Base-by-base conservation (phyloP, 1,140 invertebrate genomes). In the Diorhabda sublineata region DNA sequence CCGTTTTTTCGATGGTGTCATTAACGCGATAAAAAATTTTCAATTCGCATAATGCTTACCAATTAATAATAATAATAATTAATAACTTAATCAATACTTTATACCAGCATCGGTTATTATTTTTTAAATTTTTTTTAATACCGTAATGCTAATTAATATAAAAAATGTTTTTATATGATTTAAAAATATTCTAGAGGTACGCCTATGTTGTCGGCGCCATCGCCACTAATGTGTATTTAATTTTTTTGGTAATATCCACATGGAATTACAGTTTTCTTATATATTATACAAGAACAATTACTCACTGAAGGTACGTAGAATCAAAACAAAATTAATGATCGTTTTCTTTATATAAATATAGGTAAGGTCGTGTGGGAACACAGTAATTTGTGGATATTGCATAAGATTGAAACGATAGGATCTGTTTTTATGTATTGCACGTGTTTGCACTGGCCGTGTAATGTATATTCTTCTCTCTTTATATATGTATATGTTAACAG, bases 351-450 rank as follows among this genome's bases (percentile, higher is more conserved):
- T 52, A 3, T 52, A 52, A 52, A 52, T 3, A 52, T 52, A 52
- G 47, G 47, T n/a, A 52, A 3, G 47, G 47, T n/a, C n/a, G 47
- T 52, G 47, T 52, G 47, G 47, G 47, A 52, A 52, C 47, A 52
- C 47, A 8, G 47, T 52, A 52, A 52, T 52, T 52, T 52, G 47
- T 52, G 47, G 4, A 52, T 3, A 52, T 52, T 52, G n/a, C 47
- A 52, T 52, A 52, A 52, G 47, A 52, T 52, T n/a, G 6, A 4
- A 52, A 52, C 3, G 47, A 52, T 52, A 52, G 6, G 47, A 52
- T 52, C 47, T 52, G 47, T 52, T 52, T 26, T 52, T 52, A n/a
- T 52, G n/a, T 52, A 52, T 52, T 52, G 47, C 47, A 52, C 47
- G 47, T 52, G 47, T 52, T 52, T 52, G 47, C 47, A 4, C 47